These are phyloP conservation scores for Guaruba guarouba DNA, from an alignment of 2,113 vertebrate genomes.

Conservation along the genomic window DNA sequence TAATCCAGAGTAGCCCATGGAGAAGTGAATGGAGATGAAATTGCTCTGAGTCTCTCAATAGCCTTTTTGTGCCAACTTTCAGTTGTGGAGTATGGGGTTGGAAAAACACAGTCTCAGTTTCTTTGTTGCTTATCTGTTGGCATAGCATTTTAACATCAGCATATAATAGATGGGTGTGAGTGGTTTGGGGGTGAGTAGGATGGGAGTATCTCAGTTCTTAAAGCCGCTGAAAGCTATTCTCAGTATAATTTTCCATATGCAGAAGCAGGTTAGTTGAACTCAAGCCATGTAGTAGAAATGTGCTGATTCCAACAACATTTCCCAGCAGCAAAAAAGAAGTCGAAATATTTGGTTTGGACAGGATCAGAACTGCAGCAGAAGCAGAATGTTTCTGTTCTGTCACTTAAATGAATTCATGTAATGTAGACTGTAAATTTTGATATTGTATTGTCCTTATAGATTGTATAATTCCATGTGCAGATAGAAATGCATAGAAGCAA, in stretches of 20 bases:
- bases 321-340: neutral
- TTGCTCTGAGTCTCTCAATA: neutral
- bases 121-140: neutral
- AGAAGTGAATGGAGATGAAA: neutral
- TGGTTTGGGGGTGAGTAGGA: neutral
- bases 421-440: neutral
- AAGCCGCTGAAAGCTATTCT: neutral
- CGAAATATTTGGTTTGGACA: conserved; percentile 35
- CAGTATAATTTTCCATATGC: neutral
- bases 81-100: neutral
- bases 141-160: neutral
- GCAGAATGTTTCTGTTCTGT: neutral
- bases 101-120: neutral
- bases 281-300: conserved; percentile 21
- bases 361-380: neutral
- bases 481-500: neutral
- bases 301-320: conserved; percentile 31
- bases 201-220: neutral
- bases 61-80: neutral
- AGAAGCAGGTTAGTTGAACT: conserved; percentile 1
- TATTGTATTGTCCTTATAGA: neutral
- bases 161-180: neutral
- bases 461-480: accelerated
- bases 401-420: neutral
- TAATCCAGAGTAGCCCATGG: neutral